Evolutionary conservation across 2,888 invertebrate species (phyloP).

Genomic region (Synanthedon myopaeformis): DNA sequence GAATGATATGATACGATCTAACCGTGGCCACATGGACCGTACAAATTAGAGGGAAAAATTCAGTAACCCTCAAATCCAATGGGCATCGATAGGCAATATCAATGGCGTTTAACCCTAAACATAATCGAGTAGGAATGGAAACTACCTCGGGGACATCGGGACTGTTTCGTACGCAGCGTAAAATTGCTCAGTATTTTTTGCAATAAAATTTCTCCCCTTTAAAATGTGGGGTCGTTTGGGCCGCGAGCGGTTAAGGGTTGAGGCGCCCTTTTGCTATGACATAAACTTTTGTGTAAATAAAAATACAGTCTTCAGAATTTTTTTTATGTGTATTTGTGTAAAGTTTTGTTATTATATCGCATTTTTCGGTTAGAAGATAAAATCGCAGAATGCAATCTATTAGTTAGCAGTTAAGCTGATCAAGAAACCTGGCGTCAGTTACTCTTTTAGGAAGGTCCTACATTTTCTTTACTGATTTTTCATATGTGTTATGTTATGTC

Average conservation of each 20-base stretch:
- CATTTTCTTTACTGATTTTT: too few species aligned
- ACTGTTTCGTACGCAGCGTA: slow-evolving; percentile 44
- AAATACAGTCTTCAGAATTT: not conserved
- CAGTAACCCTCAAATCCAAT: slow-evolving; percentile 57
- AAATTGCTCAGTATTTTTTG: slow-evolving; percentile 64
- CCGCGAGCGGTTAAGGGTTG: slow-evolving; percentile 42
- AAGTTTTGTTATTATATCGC: too few species aligned
- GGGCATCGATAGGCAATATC: slow-evolving; percentile 61
- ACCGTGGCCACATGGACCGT: slow-evolving; percentile 44
- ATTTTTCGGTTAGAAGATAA: too few species aligned
- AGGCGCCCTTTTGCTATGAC: slow-evolving; percentile 25
- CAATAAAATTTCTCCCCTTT: slow-evolving; percentile 47
- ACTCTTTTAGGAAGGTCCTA: too few species aligned
- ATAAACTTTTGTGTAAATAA: not conserved
- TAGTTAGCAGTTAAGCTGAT: too few species aligned
- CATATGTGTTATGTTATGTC: too few species aligned
- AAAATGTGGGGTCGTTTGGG: slow-evolving; percentile 43
- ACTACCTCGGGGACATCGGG: slow-evolving; percentile 65
- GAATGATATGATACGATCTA: slow-evolving; percentile 22
- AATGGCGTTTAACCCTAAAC: slow-evolving; percentile 70
- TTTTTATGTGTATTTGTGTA: too few species aligned
- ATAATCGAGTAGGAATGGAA: slow-evolving; percentile 66
- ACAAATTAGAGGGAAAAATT: slow-evolving; percentile 61
- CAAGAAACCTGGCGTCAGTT: too few species aligned
- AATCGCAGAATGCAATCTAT: too few species aligned